Percentiles rank a stretch among this genome's conserved stretches.
Conservation (phyloP, 2,113 vertebrate genomes). For the Tamias sibiricus region DNA sequence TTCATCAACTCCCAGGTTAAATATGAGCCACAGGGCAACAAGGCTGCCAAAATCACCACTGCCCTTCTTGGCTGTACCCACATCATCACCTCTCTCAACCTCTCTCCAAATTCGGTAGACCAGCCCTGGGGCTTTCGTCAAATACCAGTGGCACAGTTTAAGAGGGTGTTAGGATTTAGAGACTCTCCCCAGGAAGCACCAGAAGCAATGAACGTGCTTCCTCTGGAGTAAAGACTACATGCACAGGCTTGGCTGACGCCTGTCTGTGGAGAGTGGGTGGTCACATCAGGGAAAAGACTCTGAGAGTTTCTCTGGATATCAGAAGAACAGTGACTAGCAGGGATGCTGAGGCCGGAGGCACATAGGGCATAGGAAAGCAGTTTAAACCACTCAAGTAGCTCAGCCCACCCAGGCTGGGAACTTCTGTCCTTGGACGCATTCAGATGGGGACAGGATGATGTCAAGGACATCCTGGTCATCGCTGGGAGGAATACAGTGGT, state of each 20-base stretch:
- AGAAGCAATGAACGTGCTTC: background rate
- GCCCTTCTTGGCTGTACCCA: background rate
- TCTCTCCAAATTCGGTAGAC: fast-evolving
- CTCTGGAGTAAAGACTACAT: background rate
- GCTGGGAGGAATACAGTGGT: background rate
- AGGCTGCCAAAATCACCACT: background rate
- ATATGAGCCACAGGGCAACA: background rate
- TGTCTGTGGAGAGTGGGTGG: background rate
- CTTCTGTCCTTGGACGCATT: background rate
- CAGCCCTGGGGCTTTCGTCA: background rate
- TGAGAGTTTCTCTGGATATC: background rate
- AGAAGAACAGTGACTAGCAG: background rate
- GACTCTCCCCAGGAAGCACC: background rate
- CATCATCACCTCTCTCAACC: no score
- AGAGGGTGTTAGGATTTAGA: background rate
- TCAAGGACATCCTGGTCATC: background rate
- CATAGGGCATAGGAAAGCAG: background rate
- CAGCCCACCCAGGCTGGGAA: background rate
- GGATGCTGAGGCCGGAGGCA: background rate
- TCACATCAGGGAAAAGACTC: background rate
- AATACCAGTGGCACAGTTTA: background rate
- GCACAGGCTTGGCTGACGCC: background rate
- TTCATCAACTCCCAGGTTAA: background rate
- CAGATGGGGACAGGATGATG: no score
- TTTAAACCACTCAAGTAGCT: background rate